These are phyloP conservation scores for Solenopsis invicta DNA, from an alignment of 1,140 invertebrate genomes.

Conservation along the genomic window DNA sequence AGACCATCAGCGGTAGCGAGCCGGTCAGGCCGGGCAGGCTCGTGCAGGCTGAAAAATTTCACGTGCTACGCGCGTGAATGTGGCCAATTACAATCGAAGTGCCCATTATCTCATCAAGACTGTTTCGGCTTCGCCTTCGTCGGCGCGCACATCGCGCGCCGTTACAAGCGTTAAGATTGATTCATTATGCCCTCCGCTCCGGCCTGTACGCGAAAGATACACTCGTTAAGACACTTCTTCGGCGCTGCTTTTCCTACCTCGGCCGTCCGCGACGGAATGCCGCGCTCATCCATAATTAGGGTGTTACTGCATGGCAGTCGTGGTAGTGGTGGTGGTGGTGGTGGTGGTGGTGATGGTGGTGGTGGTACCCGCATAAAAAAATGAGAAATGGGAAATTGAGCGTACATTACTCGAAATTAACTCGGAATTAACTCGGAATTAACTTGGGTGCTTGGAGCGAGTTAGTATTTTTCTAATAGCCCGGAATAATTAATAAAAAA, in stretches of 20 bases:
- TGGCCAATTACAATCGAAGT: slow-evolving; percentile 72
- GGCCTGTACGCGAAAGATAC: slow-evolving; percentile 39
- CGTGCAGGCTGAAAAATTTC: slow-evolving; percentile 74
- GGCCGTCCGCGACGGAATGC: slow-evolving; percentile 31
- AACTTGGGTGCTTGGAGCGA: background rate
- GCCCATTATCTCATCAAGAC: slow-evolving; percentile 56
- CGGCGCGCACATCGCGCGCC: slow-evolving; percentile 38
- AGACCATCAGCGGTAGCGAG: slow-evolving; percentile 74
- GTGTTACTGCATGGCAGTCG: slow-evolving; percentile 19
- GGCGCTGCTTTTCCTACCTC: slow-evolving; percentile 5
- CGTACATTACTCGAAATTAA: slow-evolving; percentile 30
- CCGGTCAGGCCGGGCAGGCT: slow-evolving; percentile 52
- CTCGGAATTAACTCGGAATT: slow-evolving; percentile 53
- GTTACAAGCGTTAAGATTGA: slow-evolving; percentile 63
- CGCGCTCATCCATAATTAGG: slow-evolving; percentile 49
- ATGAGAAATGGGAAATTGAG: slow-evolving; percentile 33
- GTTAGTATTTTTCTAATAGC: slow-evolving; percentile 55
- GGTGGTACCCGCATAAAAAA: slow-evolving; percentile 4
- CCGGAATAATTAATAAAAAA: slow-evolving; percentile 58
- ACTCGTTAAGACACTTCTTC: slow-evolving; percentile 62
- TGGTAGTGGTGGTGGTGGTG: slow-evolving; percentile 8
- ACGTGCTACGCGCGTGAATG: slow-evolving; percentile 68
- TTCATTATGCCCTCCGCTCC: slow-evolving; percentile 58
- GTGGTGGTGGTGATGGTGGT: background rate
- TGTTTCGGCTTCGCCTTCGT: slow-evolving; percentile 54